Evolutionary conservation across 92 coral and sea anemone species (phyloP), one percentile per base, ranked within the genome.

Genomic region (Porites cylindrica): DNA sequence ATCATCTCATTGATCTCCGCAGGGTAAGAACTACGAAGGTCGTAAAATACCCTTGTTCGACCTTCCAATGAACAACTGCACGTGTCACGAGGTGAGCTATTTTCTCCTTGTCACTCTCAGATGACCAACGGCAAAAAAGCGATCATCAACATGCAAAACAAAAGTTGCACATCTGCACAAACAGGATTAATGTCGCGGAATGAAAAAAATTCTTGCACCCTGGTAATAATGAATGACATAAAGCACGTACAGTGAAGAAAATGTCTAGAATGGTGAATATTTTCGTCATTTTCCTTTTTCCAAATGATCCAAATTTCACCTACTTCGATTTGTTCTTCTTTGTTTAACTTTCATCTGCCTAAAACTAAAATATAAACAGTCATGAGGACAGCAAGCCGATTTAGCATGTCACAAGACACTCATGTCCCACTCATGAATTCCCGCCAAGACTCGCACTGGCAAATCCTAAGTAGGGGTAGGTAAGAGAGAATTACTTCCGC

Each of bases 371-470:
- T 19, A 7, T 19, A n/a, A 71, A 68, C 75, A 56, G 67, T 19
- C 71, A 70, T 54, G 78, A 70, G 59, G 18, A 26, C 78, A 69
- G 71, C 86, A 76, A 29, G 43, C 32, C 18, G 38, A 69, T 59
- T 29, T 58, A 19, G 1, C 56, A 13, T 71, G 86, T 82, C 86
- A 82, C 78, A 82, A 82, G 86, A 82, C 78, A 20, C 29, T 70
- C 86, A 77, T n/a, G 20, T 62, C 18, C 66, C 66, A 17, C 6
- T 11, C 66, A 53, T 20, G 43, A 70, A 71, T 81, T 82, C 86
- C 78, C 78, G 86, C 86, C 69, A 81, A 81, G 85, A 71, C 52
- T 68, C 12, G 10, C 19, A 1, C 32, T 29, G 58, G 7, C 18
- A 1, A 14, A 9, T 23, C 8, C 47, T 19, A 6, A n/a, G 21